Evolutionary conservation across 2,113 vertebrate species (phyloP).

Genomic region (Ploceus nigricollis): DNA sequence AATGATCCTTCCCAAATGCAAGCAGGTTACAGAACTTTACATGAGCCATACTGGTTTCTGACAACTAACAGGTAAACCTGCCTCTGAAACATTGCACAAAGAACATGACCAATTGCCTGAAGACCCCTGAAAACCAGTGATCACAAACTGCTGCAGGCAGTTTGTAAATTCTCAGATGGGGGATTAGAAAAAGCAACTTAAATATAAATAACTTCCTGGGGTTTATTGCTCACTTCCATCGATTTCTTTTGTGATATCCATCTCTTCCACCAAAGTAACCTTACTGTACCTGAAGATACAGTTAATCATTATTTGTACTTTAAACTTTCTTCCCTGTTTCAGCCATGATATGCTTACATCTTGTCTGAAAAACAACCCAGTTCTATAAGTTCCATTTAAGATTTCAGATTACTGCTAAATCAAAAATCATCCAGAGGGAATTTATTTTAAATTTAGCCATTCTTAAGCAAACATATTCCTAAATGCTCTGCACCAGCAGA

Average conservation of each 20-base stretch:
- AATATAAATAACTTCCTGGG: background rate
- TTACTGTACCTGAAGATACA: background rate
- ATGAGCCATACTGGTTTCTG: background rate
- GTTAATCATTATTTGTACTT: background rate
- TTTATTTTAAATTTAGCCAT: background rate
- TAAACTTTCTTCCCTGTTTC: background rate
- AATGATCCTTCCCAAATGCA: background rate
- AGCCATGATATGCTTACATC: rapidly evolving
- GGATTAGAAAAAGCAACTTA: background rate
- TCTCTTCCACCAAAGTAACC: background rate
- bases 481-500: background rate
- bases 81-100: background rate
- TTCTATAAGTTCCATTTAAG: background rate
- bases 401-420: background rate
- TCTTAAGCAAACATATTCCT: background rate
- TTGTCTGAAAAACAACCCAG: background rate
- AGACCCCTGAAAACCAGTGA: background rate
- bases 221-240: background rate
- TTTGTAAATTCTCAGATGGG: background rate
- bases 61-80: background rate
- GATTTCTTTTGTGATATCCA: background rate
- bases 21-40: background rate
- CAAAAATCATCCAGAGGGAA: background rate
- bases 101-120: background rate
- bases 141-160: background rate